These are phyloP conservation scores for Pelobates cultripes DNA, from an alignment of 2,797 vertebrate genomes.

Conservation along the genomic window DNA sequence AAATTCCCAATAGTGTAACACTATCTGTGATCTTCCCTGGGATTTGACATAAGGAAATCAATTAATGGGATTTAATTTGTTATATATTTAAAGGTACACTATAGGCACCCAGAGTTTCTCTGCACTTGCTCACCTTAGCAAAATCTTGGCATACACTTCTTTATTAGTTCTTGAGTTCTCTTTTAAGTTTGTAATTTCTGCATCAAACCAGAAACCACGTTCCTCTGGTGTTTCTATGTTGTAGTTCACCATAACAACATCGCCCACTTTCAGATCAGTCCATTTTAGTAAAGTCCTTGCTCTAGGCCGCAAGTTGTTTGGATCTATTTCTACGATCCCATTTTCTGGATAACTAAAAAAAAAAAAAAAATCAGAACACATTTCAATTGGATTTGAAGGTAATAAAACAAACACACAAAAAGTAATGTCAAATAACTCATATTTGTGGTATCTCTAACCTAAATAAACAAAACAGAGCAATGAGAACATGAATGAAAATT, in stretches of 20 bases:
- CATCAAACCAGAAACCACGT: conserved; percentile 98
- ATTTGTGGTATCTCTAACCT: no score
- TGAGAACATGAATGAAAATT: no score
- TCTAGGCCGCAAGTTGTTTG: conserved; percentile 83
- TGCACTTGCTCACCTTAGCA: conserved; percentile 83
- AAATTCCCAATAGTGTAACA: no score
- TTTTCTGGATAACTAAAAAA: conserved; percentile 90
- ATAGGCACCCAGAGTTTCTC: no score
- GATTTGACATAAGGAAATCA: no score
- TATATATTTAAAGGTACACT: no score
- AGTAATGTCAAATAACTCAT: no score
- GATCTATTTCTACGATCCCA: conserved; percentile 83
- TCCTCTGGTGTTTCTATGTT: conserved; percentile 94
- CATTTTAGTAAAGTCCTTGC: conserved; percentile 89
- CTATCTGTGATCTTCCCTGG: no score
- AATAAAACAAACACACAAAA: no score
- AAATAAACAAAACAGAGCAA: no score
- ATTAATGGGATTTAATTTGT: no score
- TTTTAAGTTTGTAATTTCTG: conserved; percentile 86
- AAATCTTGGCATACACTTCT: conserved; percentile 92
- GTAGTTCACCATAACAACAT: conserved; percentile 95
- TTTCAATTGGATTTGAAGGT: no score
- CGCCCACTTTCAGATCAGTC: conserved; percentile 88
- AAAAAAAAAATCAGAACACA: not conserved
- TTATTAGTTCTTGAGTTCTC: conserved; percentile 94